Base-by-base conservation (phyloP, 1,140 invertebrate genomes). In the Carcinoscorpius rotundicauda region DNA sequence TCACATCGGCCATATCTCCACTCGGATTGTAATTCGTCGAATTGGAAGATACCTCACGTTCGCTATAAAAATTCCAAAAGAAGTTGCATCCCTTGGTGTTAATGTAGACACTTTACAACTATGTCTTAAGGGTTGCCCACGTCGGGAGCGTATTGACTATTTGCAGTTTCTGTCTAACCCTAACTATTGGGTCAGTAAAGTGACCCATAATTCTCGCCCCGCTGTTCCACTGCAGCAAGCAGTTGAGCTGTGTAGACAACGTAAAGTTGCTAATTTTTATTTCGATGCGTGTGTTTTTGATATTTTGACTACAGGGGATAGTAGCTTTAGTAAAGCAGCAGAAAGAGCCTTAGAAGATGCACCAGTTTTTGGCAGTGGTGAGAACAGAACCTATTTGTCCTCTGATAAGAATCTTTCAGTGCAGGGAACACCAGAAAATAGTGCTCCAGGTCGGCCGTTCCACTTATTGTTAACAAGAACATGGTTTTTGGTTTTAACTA, bases 241-340 rank as follows among this genome's bases (percentile, higher is more conserved):
- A 3, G 65, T 74, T 51, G 70, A 70, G 6, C 63, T 74, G 29
- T 82, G 80, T 64, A 70, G 75, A 10, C 67, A 75, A 10, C 71
- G 74, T 5, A 74, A 76, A 55, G 67, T 84, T 49, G 80, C 80
- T n/a, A 81, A 81, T 69, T 78, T 80, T 69, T 83, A 81, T 71
- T 76, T 83, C 62, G 82, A 84, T 72, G 81, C 81, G 63, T 84
- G 82, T 73, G 78, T 83, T 60, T 84, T 83, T 70, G 82, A 84
- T 71, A 73, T 82, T 60, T 75, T 83, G 76, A 79, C 79, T 3
- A 81, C 82, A 0, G 81, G 81, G 4, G 78, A 80, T 53, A 67
- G 68, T 49, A 76, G 73, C 63, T 80, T 80, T 67, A 74, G 76
- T 6, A 71, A 76, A 49, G 79, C 81, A 59, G 78, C 81, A 0